Base-by-base conservation (phyloP, 1,140 invertebrate species). In the Drosophila serrata region DNA sequence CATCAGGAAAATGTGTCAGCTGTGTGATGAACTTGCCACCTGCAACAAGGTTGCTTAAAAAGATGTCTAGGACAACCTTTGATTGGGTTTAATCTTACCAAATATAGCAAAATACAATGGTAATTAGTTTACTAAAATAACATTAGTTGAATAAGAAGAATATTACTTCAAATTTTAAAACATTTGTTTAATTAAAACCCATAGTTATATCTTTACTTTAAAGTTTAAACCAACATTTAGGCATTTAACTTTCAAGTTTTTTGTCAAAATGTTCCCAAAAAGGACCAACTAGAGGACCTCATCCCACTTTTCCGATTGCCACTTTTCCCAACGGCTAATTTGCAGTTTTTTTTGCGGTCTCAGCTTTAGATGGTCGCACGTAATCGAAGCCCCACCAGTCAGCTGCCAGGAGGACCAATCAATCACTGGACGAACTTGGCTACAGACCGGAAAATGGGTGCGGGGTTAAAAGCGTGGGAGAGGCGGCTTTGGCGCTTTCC, bases 391-490 rank as follows among this genome's bases (percentile, higher is more conserved):
- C 51, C 56, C 33, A 62, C 59, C 42, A 67, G 53, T 75, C 57
- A 60, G 57, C 64, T 62, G 62, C 59, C 39, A 76, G 59, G 59
- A 68, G 60, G 72, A 55, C 67, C 77, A 80, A 84, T 84, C 81
- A 84, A 84, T 84, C 81, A 84, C 65, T 49, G 60, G 63, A 48
- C 68, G 40, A 64, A 45, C 68, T 64, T 37, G 58, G 22, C 59
- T 35, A 43, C 22, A 62, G 53, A 29, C 33, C 43, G 27, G 45
- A 63, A 43, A 53, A 49, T 42, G 42, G 40, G 22, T 37, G 51
- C 33, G 13, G 11, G 17, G 12, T 13, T 19, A 61, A 37, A 22
- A 19, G 12, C 8, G 29, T 11, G 29, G 19, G 9, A 24, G 19
- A 22, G 46, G 29, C 9, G 53, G 24, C 24, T 24, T 24, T 24